These are phyloP conservation scores for Hyposoter dolosus DNA, from an alignment of 2,888 invertebrate species.

Conservation along the genomic window DNA sequence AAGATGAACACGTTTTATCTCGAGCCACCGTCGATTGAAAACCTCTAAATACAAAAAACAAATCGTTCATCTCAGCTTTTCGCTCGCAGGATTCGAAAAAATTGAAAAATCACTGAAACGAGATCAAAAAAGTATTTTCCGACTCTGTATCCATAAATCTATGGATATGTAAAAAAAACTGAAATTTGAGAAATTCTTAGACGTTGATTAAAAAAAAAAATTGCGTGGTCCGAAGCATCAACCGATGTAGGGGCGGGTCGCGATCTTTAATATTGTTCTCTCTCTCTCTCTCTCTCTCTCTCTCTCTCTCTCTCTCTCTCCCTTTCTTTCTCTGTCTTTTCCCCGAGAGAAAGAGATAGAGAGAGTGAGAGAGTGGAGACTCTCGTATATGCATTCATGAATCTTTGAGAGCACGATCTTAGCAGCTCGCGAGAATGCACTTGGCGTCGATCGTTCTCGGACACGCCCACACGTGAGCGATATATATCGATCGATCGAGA, in stretches of 20 bases:
- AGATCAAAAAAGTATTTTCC: conserved; percentile 50
- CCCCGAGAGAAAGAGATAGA: conserved; percentile 1
- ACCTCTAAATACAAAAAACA: background rate
- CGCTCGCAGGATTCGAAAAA: background rate
- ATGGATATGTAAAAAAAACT: background rate
- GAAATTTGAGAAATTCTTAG: conserved; percentile 3
- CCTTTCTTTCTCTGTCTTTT: conserved; percentile 6
- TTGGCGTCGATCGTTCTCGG: conserved; percentile 67
- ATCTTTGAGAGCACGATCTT: conserved; percentile 49
- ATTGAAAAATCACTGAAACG: background rate
- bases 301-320: conserved; percentile 38
- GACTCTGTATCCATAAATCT: background rate
- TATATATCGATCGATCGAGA: conserved; percentile 65
- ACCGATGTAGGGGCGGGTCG: conserved; percentile 42
- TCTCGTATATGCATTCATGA: conserved; percentile 41
- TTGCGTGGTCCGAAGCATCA: background rate
- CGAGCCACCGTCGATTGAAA: background rate
- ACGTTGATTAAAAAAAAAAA: conserved; percentile 44
- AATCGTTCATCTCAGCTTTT: background rate
- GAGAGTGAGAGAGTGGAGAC: conserved; percentile 5
- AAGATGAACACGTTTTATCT: background rate
- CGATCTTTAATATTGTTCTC: conserved; percentile 63
- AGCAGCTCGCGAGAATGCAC: conserved; percentile 74
- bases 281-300: conserved; percentile 32
- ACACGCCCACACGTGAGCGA: conserved; percentile 66